Base-by-base conservation (phyloP, 1,140 invertebrate genomes). In the Trichonephila inaurata region DNA sequence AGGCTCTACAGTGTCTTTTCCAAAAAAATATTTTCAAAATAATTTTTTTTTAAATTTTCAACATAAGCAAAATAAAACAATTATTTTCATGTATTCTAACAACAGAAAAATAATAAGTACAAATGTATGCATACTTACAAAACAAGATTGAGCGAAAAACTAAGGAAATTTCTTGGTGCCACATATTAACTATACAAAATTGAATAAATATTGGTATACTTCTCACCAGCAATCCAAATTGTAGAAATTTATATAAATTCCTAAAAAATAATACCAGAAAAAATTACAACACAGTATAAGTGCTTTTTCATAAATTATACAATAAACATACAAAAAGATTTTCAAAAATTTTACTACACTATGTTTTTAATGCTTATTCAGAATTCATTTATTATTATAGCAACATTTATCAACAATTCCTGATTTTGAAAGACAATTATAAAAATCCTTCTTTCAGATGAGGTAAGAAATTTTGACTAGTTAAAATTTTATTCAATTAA, bases 191-290 rank as follows among this genome's bases (percentile, higher is more conserved):
- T 24, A 93, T 81, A 16, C 88, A 40, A 86, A 66, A 89, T 33
- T 93, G 85, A 6, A 93, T 21, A 81, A 93, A 81, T 62, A 93
- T 89, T 6, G 92, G 92, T 40, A n/a, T 28, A 64, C 66, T 93
- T 93, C 92, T 88, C 77, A 86, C 85, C 5, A 93, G 12, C 19
- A 93, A 87, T n/a, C 40, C 86, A 93, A 72, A 62, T 66, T 81
- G 72, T 1, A 93, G 61, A 81, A 93, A 81, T 12, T 28, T 19
- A 19, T n/a, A 82, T 18, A 93, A 82, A 81, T 89, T 33, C 64
- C 92, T 93, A 16, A 87, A 93, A 61, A 18, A 5, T 19, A 64
- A 19, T 19, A 40, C 18, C 6, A 40, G 33, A 77, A 77, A 8
- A 24, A 28, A 69, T 66, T 10, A 10, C 24, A 66, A 6, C 21